Conservation (phyloP, 30 jellyfish, hydroid and myxozoan species). For the Cassiopea andromeda region DNA sequence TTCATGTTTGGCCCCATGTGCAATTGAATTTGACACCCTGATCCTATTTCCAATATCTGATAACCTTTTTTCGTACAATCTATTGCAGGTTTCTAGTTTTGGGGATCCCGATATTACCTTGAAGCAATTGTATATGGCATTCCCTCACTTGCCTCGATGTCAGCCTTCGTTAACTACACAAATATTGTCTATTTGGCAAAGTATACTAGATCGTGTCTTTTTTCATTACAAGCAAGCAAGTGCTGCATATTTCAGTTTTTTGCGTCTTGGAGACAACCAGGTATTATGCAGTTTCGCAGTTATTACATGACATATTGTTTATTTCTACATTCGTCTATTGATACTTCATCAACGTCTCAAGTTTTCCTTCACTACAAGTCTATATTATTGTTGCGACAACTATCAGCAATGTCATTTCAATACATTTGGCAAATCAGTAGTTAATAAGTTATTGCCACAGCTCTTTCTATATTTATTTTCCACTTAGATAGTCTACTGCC, state of each 20-base stretch:
- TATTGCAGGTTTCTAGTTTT: slow-evolving; percentile 40
- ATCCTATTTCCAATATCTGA: too few relatives aligned
- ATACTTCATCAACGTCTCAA: too few relatives aligned
- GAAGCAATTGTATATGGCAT: slow-evolving; percentile 62
- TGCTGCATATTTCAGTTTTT: slow-evolving; percentile 83
- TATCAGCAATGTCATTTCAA: too few relatives aligned
- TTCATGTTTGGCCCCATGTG: too few relatives aligned
- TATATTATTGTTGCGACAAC: too few relatives aligned
- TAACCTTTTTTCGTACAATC: not conserved
- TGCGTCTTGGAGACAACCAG: slow-evolving; percentile 86
- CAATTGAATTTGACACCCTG: too few relatives aligned
- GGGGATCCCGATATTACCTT: slow-evolving; percentile 82
- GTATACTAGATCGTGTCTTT: slow-evolving; percentile 88
- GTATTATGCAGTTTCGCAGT: slow-evolving; percentile 11
- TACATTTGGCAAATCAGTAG: not conserved
- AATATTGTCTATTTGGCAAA: slow-evolving; percentile 76
- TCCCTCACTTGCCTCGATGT: slow-evolving; percentile 65
- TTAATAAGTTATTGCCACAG: not conserved
- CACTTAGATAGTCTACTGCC: too few relatives aligned
- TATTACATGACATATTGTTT: too few relatives aligned
- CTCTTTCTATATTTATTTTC: not conserved
- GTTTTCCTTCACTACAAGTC: too few relatives aligned
- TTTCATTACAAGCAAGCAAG: slow-evolving; percentile 96
- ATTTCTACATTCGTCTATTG: too few relatives aligned
- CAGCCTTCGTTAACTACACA: slow-evolving; percentile 44